A percentile compares a stretch with the other conserved stretches of the same genome.
These are phyloP conservation scores for Philhelius pedissequus DNA, from an alignment of 2,888 invertebrate species.

Conservation along the genomic window DNA sequence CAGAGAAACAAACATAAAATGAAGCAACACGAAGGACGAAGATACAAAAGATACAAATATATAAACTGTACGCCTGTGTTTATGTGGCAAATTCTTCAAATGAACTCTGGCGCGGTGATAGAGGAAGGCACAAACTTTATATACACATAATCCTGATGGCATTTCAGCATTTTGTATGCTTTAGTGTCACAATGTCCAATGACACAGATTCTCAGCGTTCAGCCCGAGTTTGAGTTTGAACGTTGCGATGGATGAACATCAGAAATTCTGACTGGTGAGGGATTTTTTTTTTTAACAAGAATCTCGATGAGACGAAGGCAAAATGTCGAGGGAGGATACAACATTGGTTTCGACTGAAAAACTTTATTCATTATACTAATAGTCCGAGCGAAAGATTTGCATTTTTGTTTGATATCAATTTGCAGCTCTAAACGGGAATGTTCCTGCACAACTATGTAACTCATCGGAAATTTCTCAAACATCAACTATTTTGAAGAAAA, in stretches of 20 bases:
- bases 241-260: constrained; percentile 2
- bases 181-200: constrained; percentile 30
- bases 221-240: neutral
- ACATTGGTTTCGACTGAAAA: neutral
- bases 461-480: too few relatives aligned
- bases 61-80: neutral
- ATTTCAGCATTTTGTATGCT: neutral
- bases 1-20: neutral
- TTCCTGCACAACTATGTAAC: too few relatives aligned
- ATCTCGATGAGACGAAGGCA: neutral
- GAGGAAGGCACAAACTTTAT: neutral
- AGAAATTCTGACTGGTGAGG: constrained; percentile 11
- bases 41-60: neutral
- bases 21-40: neutral
- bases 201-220: constrained; percentile 22
- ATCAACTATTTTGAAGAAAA: too few relatives aligned
- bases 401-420: neutral
- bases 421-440: too few relatives aligned
- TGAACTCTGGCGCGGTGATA: neutral
- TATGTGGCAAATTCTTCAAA: constrained; percentile 17
- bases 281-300: neutral
- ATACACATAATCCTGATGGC: neutral
- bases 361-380: constrained; percentile 11
- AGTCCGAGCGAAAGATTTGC: neutral
- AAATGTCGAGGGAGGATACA: neutral